These are phyloP conservation scores for Fabriciana adippe DNA, from an alignment of 2,888 invertebrate species.

Conservation along the genomic window DNA sequence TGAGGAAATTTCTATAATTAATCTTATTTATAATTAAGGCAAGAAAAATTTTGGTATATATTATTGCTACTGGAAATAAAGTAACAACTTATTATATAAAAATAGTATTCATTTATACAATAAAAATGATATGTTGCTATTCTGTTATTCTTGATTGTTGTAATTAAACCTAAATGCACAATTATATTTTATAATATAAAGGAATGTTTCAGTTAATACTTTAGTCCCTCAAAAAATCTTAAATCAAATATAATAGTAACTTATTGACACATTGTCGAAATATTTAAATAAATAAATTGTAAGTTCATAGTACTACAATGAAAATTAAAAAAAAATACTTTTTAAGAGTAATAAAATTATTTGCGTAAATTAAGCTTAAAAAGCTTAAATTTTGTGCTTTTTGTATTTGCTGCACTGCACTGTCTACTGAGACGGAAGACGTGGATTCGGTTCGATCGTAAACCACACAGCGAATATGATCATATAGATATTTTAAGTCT, in stretches of 20 bases:
- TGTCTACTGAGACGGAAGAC: too few relatives aligned
- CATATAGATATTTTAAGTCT: too few relatives aligned
- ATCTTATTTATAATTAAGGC: slow-evolving; percentile 44
- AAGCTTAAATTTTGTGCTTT: too few relatives aligned
- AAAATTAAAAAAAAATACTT: too few relatives aligned
- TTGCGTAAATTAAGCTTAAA: too few relatives aligned
- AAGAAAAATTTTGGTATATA: slow-evolving; percentile 45
- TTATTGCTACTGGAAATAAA: slow-evolving; percentile 24
- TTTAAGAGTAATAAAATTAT: too few relatives aligned
- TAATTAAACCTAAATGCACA: slow-evolving; percentile 35
- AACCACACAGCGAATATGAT: too few relatives aligned
- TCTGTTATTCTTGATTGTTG: slow-evolving; percentile 72
- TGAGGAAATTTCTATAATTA: slow-evolving; percentile 23
- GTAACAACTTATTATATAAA: slow-evolving; percentile 31
- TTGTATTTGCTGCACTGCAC: too few relatives aligned
- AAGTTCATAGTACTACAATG: too few relatives aligned
- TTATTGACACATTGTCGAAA: too few relatives aligned
- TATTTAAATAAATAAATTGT: too few relatives aligned
- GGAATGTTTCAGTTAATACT: slow-evolving; percentile 17
- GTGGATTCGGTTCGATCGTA: too few relatives aligned
- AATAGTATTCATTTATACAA: slow-evolving; percentile 33
- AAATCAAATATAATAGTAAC: not conserved
- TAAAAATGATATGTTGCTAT: slow-evolving; percentile 73
- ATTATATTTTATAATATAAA: slow-evolving; percentile 29
- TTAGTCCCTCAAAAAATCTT: slow-evolving; percentile 3